Conservation (phyloP, 1,140 invertebrate species). For the Sycophaga agraensis region DNA sequence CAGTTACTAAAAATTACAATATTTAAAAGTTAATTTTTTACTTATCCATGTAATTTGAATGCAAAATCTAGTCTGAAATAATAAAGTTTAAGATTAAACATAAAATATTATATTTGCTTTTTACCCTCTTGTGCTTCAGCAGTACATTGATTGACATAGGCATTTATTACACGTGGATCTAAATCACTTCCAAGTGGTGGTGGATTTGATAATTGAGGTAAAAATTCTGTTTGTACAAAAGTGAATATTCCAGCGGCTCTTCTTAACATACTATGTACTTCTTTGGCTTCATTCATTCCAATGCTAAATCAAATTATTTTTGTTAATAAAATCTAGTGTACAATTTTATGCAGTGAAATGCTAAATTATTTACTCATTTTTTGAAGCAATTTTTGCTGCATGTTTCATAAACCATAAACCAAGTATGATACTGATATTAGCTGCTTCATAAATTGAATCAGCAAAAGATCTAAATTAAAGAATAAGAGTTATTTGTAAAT, state of each 20-base stretch:
- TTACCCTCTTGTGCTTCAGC: slow-evolving; percentile 75
- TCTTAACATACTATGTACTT: slow-evolving; percentile 67
- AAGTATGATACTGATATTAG: slow-evolving; percentile 66
- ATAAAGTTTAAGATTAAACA: too few relatives aligned
- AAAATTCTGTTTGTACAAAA: slow-evolving; percentile 55
- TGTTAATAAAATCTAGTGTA: slow-evolving; percentile 3
- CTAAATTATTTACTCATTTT: slow-evolving; percentile 62
- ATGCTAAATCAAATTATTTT: slow-evolving; percentile 52
- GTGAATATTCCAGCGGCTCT: slow-evolving; percentile 69
- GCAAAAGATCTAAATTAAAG: slow-evolving; percentile 51
- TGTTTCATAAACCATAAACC: slow-evolving; percentile 74
- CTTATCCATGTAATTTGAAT: too few relatives aligned
- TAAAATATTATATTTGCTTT: not conserved
- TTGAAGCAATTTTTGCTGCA: slow-evolving; percentile 67
- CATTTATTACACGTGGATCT: slow-evolving; percentile 64
- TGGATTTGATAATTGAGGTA: slow-evolving; percentile 57
- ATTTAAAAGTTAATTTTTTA: slow-evolving; percentile 3
- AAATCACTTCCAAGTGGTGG: slow-evolving; percentile 62
- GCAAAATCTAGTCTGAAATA: too few relatives aligned
- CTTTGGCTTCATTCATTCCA: slow-evolving; percentile 70
- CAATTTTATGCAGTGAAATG: not conserved
- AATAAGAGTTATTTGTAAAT: slow-evolving; percentile 3
- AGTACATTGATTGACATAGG: slow-evolving; percentile 69
- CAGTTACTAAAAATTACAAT: slow-evolving; percentile 59
- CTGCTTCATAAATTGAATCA: slow-evolving; percentile 68